Evolutionary conservation across 2,797 vertebrate species (phyloP).

Genomic region (Sebastes minor): DNA sequence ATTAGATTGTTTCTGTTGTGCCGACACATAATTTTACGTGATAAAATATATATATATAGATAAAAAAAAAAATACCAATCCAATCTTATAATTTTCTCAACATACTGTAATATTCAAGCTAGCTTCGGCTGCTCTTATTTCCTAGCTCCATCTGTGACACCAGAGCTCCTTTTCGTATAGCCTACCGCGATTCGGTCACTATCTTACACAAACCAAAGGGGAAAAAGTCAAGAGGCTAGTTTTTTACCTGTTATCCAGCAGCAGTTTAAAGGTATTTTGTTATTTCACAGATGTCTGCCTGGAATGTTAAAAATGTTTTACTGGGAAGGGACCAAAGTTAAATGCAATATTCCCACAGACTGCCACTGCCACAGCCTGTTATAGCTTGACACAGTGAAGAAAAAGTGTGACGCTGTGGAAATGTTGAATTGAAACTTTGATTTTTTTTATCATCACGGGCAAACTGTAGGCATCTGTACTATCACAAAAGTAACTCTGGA

Average conservation of each 20-base stretch:
- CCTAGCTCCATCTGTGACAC: not conserved
- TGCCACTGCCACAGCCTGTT: not conserved
- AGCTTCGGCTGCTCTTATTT: not conserved
- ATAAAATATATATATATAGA: too few species aligned
- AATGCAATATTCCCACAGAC: not conserved
- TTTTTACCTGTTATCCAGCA: not conserved
- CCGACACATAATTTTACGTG: not conserved
- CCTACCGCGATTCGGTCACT: not conserved
- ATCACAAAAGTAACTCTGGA: not conserved
- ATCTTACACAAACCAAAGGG: not conserved
- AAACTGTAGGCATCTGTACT: not conserved
- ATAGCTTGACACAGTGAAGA: not conserved
- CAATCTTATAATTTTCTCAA: not conserved
- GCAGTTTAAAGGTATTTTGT: not conserved
- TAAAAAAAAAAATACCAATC: not conserved
- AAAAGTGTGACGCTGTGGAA: not conserved
- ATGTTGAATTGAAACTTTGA: not conserved
- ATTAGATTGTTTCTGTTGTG: not conserved
- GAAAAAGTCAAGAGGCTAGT: not conserved
- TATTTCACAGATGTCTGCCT: not conserved
- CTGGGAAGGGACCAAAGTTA: not conserved
- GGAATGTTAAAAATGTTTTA: not conserved
- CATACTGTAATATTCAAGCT: not conserved
- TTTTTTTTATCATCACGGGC: not conserved
- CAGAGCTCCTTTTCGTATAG: not conserved